These are phyloP conservation scores for Brachyhypopomus occidentalis DNA, from an alignment of 2,113 vertebrate genomes.

Conservation along the genomic window DNA sequence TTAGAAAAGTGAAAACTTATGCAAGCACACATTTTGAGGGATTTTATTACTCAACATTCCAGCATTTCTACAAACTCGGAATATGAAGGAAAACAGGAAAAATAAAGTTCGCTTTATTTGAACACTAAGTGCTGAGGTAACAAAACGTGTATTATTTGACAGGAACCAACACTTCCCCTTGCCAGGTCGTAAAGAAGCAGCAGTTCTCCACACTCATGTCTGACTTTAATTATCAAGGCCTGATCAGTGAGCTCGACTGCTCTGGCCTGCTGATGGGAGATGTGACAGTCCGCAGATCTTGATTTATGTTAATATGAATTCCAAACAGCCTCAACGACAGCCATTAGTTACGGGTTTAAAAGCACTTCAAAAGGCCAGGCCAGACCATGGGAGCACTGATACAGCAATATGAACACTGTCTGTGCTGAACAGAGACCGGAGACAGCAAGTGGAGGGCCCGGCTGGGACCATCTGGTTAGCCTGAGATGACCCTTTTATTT, in stretches of 20 bases:
- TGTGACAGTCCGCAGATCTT: slow-evolving; percentile 24
- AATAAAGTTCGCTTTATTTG: not conserved
- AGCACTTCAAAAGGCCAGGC: slow-evolving; percentile 52
- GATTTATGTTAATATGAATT: slow-evolving; percentile 58
- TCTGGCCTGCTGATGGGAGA: slow-evolving; percentile 37
- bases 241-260: slow-evolving; percentile 25
- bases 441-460: slow-evolving; percentile 38
- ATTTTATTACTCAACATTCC: not conserved
- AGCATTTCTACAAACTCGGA: not conserved
- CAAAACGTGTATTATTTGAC: not conserved
- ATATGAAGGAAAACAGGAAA: not conserved
- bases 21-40: not conserved
- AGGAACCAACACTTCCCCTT: not conserved
- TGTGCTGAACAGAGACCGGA: slow-evolving; percentile 56
- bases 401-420: slow-evolving; percentile 47
- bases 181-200: slow-evolving; percentile 41
- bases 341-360: slow-evolving; percentile 51
- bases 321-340: slow-evolving; percentile 48
- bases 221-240: slow-evolving; percentile 36
- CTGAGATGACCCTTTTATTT: slow-evolving; percentile 48
- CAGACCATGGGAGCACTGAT: slow-evolving; percentile 40
- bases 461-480: slow-evolving; percentile 42
- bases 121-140: not conserved
- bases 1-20: not conserved
- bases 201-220: slow-evolving; percentile 14